Conservation (phyloP, 2,113 vertebrate species). For the Puma concolor region DNA sequence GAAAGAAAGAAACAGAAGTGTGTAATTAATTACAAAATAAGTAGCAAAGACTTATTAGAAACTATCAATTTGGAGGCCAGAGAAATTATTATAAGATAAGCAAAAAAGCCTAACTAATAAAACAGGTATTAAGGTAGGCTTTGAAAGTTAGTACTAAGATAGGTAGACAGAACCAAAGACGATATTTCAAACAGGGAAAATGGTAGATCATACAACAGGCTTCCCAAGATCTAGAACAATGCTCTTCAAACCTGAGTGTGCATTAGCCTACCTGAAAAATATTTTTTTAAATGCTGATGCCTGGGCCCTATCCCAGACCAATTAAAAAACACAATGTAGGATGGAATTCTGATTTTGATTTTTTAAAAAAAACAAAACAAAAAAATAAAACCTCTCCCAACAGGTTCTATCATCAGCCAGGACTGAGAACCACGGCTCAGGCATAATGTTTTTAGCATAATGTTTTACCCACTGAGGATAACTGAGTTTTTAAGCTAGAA, state of each 20-base stretch:
- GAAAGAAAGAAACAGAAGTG: neutral
- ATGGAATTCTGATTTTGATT: neutral
- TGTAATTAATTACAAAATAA: neutral
- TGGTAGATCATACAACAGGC: neutral
- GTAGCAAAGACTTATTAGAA: neutral
- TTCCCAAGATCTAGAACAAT: neutral
- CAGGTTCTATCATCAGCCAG: neutral
- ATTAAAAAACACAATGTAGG: neutral
- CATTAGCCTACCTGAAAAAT: constrained; percentile 4
- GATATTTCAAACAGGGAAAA: constrained; percentile 42
- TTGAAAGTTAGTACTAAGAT: neutral
- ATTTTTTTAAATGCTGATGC: neutral
- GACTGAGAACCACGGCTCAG: neutral
- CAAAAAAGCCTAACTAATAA: neutral
- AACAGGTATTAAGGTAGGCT: neutral
- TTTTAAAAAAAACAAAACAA: neutral
- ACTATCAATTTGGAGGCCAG: neutral
- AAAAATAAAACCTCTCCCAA: neutral
- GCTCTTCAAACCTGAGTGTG: neutral
- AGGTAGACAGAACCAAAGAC: neutral
- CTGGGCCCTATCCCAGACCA: neutral
- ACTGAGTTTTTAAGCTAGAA: neutral
- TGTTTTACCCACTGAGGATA: neutral
- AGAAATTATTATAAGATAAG: neutral
- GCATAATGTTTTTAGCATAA: neutral